These are phyloP conservation scores for Listronotus oregonensis DNA, from an alignment of 1,140 invertebrate genomes.

Conservation along the genomic window DNA sequence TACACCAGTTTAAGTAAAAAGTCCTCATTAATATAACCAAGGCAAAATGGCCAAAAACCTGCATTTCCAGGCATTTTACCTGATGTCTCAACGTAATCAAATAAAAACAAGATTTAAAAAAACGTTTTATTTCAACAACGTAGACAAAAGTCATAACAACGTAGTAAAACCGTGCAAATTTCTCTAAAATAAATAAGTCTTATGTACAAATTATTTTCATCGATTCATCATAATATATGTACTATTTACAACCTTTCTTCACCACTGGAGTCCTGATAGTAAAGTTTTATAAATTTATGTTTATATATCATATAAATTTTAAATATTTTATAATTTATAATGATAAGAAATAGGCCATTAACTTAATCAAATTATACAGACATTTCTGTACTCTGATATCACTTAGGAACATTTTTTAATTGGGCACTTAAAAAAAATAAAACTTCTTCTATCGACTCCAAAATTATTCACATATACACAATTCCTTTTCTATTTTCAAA, in stretches of 20 bases:
- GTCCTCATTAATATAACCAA: no score
- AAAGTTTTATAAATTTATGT: no score
- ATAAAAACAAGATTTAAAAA: constrained; percentile 24
- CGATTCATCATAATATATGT: neutral
- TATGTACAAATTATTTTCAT: constrained; percentile 13
- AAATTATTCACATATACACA: neutral
- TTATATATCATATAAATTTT: no score
- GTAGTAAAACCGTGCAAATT: constrained; percentile 13
- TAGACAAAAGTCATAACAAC: constrained; percentile 22
- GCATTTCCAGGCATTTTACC: neutral
- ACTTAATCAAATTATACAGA: no score
- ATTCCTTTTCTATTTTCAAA: neutral
- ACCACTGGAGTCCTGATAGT: neutral
- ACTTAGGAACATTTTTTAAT: no score
- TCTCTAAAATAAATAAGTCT: constrained; percentile 14
- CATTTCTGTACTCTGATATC: no score
- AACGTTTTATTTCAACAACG: constrained; percentile 26
- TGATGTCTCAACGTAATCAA: constrained; percentile 5
- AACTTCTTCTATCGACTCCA: neutral
- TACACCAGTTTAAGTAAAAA: no score
- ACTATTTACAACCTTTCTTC: neutral
- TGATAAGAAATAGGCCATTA: no score
- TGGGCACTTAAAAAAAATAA: neutral
- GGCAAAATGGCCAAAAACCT: no score
- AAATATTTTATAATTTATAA: no score